Conservation (phyloP, 2,888 invertebrate species). For the Chloroclysta siterata region DNA sequence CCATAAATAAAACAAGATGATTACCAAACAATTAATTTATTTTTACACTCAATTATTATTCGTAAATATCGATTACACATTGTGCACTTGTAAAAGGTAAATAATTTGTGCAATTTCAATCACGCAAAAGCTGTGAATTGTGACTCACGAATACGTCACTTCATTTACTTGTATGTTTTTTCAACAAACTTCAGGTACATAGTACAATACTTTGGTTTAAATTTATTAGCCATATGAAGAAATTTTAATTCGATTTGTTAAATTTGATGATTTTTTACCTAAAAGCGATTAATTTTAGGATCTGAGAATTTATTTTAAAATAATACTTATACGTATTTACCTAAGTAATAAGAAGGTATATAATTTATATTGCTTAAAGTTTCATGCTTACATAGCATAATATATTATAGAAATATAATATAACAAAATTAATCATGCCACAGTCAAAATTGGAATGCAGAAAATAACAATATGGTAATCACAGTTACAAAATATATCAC, state of each 20-base stretch:
- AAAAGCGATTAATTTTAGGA: slow-evolving; percentile 28
- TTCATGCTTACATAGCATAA: slow-evolving; percentile 4
- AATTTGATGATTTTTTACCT: slow-evolving; percentile 27
- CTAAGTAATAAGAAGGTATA: background rate
- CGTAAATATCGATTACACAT: slow-evolving; percentile 29
- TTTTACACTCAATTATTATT: slow-evolving; percentile 32
- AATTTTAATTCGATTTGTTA: slow-evolving; percentile 34
- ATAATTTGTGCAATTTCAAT: slow-evolving; percentile 40
- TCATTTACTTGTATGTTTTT: slow-evolving; percentile 17
- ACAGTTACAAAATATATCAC: slow-evolving; percentile 1
- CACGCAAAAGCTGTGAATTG: slow-evolving; percentile 44
- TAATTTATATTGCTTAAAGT: slow-evolving; percentile 2
- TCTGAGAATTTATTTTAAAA: slow-evolving; percentile 12
- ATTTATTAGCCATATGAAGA: slow-evolving; percentile 42
- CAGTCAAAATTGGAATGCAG: slow-evolving; percentile 17
- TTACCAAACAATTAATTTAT: slow-evolving; percentile 40
- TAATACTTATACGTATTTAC: background rate
- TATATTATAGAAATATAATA: background rate
- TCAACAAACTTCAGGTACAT: slow-evolving; percentile 57
- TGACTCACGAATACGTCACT: slow-evolving; percentile 21
- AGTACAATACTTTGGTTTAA: slow-evolving; percentile 62
- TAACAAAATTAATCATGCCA: slow-evolving; percentile 9
- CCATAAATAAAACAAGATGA: slow-evolving; percentile 19
- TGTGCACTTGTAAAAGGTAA: slow-evolving; percentile 37
- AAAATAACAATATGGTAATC: background rate